A percentile compares a stretch with the other conserved stretches of the same genome.
Evolutionary conservation across 2,797 vertebrate genomes (phyloP).

Genomic region (Apogon hyalosoma): DNA sequence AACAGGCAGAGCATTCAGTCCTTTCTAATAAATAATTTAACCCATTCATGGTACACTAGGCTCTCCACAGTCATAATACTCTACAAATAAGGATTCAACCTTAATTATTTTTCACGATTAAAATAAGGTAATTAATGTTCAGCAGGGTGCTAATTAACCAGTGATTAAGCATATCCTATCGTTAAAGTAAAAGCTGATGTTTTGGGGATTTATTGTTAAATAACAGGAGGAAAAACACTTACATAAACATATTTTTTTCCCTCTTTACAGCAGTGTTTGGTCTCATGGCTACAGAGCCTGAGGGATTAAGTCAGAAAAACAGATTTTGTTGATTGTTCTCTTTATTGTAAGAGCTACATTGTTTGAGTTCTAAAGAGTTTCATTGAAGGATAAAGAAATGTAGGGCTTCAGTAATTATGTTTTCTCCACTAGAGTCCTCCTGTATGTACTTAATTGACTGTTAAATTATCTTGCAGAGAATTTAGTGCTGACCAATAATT

Average conservation of each 20-base stretch:
- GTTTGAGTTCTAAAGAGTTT: neutral
- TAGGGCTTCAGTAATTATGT: neutral
- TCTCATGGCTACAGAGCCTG: conserved; percentile 10
- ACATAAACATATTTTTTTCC: too few species aligned
- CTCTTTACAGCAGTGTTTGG: conserved; percentile 1
- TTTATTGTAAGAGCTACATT: neutral
- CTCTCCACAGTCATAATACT: neutral
- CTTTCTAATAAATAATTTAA: conserved; percentile 5
- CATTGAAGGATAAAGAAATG: neutral
- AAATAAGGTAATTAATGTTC: too few species aligned
- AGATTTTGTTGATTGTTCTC: neutral
- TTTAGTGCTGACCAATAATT: too few species aligned
- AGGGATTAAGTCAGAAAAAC: neutral
- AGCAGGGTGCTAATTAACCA: conserved; percentile 9
- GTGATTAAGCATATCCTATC: neutral
- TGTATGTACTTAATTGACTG: too few species aligned
- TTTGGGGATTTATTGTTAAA: conserved; percentile 8
- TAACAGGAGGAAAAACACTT: conserved; percentile 2
- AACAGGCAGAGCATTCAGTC: conserved; percentile 31
- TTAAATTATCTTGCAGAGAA: too few species aligned
- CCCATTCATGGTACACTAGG: neutral
- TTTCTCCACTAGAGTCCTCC: neutral
- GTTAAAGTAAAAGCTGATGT: neutral
- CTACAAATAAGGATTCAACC: neutral
- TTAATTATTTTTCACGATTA: too few species aligned